A percentile compares a stretch with the other conserved stretches of the same genome.
These are phyloP conservation scores for Helleia helle DNA, from an alignment of 2,888 invertebrate species.

Conservation along the genomic window DNA sequence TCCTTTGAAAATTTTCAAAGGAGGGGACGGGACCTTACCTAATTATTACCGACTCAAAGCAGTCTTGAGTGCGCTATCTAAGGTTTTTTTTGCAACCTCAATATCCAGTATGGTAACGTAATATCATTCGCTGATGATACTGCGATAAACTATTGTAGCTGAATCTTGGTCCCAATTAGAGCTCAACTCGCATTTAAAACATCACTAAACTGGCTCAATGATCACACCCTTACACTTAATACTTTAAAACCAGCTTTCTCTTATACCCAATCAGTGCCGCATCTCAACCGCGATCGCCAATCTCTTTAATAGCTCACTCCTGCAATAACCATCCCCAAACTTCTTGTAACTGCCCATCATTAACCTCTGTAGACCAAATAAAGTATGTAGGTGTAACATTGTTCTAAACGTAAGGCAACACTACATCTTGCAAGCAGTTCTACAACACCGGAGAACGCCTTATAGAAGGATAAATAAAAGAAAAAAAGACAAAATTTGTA, in stretches of 20 bases:
- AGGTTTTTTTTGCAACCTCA: neutral
- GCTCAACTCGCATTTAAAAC: too few relatives aligned
- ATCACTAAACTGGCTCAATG: too few relatives aligned
- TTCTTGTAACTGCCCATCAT: neutral
- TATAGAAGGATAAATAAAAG: too few relatives aligned
- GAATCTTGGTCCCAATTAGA: too few relatives aligned
- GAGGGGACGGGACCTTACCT: neutral
- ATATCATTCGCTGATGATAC: neutral
- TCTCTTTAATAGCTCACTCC: neutral
- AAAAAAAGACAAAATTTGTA: too few relatives aligned
- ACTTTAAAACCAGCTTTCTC: neutral
- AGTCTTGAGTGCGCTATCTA: neutral
- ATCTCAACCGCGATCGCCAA: neutral
- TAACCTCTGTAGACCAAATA: neutral
- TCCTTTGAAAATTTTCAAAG: too few relatives aligned
- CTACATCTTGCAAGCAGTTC: too few relatives aligned
- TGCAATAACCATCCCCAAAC: neutral
- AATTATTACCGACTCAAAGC: neutral
- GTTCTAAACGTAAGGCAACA: too few relatives aligned
- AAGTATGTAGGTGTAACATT: neutral
- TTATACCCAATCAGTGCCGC: neutral
- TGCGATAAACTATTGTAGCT: neutral
- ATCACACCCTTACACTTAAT: neutral
- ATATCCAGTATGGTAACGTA: neutral
- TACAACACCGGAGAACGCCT: too few relatives aligned